A percentile compares a stretch with the other conserved stretches of the same genome.
Evolutionary conservation across 2,888 invertebrate species (phyloP).

Genomic region (Mantis religiosa): DNA sequence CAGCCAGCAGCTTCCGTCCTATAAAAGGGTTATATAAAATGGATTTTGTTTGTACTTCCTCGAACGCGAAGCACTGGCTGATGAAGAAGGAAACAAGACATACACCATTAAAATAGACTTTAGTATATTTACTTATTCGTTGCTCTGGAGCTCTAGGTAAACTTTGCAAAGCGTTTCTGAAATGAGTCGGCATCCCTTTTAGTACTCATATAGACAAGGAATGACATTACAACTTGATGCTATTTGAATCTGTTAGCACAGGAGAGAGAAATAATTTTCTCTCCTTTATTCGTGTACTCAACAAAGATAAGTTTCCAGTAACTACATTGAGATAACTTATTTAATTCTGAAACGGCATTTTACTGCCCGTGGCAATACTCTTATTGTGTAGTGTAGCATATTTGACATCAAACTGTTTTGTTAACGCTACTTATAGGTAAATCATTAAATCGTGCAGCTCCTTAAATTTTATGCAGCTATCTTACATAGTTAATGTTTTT

Average conservation of each 20-base stretch:
- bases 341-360: not conserved
- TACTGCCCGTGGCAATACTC: too few species aligned
- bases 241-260: not conserved
- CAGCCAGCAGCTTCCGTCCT: not conserved
- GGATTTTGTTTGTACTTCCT: not conserved
- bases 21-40: constrained; percentile 11
- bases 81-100: not conserved
- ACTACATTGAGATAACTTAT: not conserved
- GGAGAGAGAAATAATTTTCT: not conserved
- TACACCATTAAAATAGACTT: not conserved
- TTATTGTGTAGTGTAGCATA: too few species aligned
- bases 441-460: too few species aligned
- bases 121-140: not conserved
- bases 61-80: not conserved
- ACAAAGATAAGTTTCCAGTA: not conserved
- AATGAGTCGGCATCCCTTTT: not conserved
- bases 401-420: too few species aligned
- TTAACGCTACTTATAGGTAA: too few species aligned
- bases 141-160: not conserved
- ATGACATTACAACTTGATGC: not conserved
- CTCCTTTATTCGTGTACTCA: not conserved
- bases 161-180: not conserved
- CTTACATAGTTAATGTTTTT: too few species aligned
- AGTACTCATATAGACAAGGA: not conserved
- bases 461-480: too few species aligned